phyloP scores from a whole-genome alignment of 2,113 vertebrate species.

The Anser brachyrhynchus region DNA sequence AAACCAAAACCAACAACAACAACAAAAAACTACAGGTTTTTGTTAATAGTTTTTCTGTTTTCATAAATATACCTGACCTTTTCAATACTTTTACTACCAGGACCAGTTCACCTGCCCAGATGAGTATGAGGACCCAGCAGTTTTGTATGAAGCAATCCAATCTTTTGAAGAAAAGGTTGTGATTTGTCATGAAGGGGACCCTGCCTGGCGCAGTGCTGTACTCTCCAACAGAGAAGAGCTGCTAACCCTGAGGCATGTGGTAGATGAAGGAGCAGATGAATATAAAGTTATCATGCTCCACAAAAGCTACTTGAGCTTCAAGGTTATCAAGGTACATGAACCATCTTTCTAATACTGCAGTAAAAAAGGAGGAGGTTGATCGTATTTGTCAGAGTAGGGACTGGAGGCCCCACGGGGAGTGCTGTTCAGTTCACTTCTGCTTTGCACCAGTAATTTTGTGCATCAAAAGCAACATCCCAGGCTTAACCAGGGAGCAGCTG shows the following conservation, averaged over 20 bases:
- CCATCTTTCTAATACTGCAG: not conserved
- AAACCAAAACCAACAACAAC: too few species aligned
- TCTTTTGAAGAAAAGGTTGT: constrained; percentile 91
- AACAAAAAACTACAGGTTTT: not conserved
- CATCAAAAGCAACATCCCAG: not conserved
- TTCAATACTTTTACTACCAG: constrained; percentile 65
- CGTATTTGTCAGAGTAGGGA: not conserved
- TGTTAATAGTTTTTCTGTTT: not conserved
- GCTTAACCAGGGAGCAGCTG: not conserved
- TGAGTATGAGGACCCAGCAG: constrained; percentile 90
- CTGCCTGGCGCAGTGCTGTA: constrained; percentile 91
- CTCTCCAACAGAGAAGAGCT: constrained; percentile 92
- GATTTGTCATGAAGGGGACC: constrained; percentile 96
- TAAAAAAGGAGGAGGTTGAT: not conserved
- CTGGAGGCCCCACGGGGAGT: not conserved
- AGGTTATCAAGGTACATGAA: constrained; percentile 93
- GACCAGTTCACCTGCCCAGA: constrained; percentile 98
- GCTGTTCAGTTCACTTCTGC: not conserved
- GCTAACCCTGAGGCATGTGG: constrained; percentile 93
- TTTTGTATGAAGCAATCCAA: constrained; percentile 91
- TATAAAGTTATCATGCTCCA: constrained; percentile 99
- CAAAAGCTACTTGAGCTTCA: constrained; percentile 94
- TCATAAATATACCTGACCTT: not conserved
- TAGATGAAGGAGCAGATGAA: constrained; percentile 93
- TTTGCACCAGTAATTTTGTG: not conserved